Evolutionary conservation across 2,888 invertebrate genomes (phyloP), one percentile per base, ranked within the genome.

Genomic region (Rhagium mordax): DNA sequence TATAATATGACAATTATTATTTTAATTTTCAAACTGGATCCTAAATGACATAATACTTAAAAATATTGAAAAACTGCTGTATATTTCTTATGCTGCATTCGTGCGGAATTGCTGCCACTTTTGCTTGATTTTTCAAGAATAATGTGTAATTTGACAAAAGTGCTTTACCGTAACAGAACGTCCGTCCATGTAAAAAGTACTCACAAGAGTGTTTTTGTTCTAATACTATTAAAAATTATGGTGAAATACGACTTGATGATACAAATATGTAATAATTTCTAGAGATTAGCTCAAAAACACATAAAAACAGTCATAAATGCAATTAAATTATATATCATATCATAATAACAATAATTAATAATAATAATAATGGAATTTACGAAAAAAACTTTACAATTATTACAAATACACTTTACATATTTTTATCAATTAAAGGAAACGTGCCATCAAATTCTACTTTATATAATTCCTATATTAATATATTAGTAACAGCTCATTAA

Each of bases 251-350:
- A 71, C 70, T 74, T 67, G 69, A 78, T 78, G 75, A 76, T 81
- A 79, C 74, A 78, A 77, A 76, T 74, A 76, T 78, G 74, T 78
- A 77, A 77, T 71, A 72, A 77, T 72, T 70, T 66, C 70, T 75
- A 82, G 81, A 83, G 81, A 83, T 84, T 83, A 86, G 84, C 84
- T 83, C 83, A 82, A 85, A 85, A 85, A 83, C 83, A 84, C 83
- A 82, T 81, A 82, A 81, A 83, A 82, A 84, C 83, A 84, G 82
- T 84, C 83, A 85, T 84, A 84, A 84, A 85, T 86, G 85, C 84
- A 81, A 80, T 80, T 74, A 79, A 82, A 76, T 74, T 73, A 78
- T 73, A 78, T 76, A 76, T 74, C 72, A 72, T 65, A 70, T 76
- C 71, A 72, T 71, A 76, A 77, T 78, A 78, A 81, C 76, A 77